These are phyloP conservation scores for Pterois miles DNA, from an alignment of 2,797 vertebrate genomes.

Conservation along the genomic window DNA sequence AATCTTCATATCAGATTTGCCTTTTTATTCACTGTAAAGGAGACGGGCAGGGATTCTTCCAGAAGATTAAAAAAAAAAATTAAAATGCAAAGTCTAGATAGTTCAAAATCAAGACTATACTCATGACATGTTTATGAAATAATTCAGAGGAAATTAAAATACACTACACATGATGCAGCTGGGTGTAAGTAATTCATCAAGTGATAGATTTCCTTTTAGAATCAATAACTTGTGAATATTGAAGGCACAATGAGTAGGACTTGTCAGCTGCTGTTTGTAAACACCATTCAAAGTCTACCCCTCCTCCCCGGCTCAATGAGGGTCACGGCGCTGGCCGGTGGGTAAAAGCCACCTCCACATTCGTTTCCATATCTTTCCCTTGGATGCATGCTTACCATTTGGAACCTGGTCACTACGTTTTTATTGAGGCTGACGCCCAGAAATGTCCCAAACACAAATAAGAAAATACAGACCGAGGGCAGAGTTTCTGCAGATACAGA, in stretches of 20 bases:
- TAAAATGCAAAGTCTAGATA: constrained; percentile 20
- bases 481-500: no score
- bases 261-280: background rate
- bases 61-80: constrained; percentile 34
- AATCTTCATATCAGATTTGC: constrained; percentile 56
- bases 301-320: background rate
- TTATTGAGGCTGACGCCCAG: background rate
- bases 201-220: background rate
- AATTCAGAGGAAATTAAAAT: background rate
- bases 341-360: background rate
- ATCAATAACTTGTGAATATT: background rate
- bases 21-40: constrained; percentile 59
- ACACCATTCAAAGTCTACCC: background rate
- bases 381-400: background rate
- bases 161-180: background rate
- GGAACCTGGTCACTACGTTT: background rate
- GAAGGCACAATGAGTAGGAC: background rate
- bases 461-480: background rate
- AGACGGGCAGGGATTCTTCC: constrained; percentile 18
- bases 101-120: background rate
- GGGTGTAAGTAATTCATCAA: background rate
- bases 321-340: background rate
- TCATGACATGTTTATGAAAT: background rate
- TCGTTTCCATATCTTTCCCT: fast-evolving
- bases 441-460: background rate